phyloP scores from a whole-genome alignment of 2,797 vertebrate genomes.

The Halcyon chelicuti region DNA sequence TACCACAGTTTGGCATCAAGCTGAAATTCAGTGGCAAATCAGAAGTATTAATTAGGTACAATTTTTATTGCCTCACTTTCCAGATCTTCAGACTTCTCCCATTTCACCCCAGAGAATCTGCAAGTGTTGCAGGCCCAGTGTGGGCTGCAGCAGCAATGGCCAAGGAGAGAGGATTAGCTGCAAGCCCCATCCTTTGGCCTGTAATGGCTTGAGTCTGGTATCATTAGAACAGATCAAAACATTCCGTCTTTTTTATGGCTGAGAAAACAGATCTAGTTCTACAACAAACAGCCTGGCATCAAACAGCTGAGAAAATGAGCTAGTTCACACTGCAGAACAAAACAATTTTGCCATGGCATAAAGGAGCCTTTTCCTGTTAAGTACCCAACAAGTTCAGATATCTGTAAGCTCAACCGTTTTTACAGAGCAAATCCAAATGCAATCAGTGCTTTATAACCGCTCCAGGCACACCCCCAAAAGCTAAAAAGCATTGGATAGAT shows the following conservation, averaged over 20 bases:
- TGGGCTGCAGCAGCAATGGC: not conserved
- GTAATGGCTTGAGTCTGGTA: not conserved
- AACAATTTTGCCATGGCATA: not conserved
- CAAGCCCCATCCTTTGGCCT: not conserved
- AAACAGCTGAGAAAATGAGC: constrained; percentile 21
- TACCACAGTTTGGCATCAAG: not conserved
- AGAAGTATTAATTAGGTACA: not conserved
- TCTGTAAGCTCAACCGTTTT: not conserved
- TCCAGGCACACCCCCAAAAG: not conserved
- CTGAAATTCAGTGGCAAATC: not conserved
- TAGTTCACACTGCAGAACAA: not conserved
- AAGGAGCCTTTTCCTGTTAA: not conserved
- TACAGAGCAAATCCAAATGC: not conserved
- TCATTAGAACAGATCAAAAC: not conserved
- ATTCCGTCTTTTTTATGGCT: not conserved
- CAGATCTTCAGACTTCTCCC: not conserved
- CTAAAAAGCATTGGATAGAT: not conserved
- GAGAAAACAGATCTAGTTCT: constrained; percentile 15
- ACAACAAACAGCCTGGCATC: not conserved
- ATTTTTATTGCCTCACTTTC: not conserved
- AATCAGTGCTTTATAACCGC: not conserved
- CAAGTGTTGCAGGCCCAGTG: accelerated
- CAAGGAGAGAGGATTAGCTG: not conserved
- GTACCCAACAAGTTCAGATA: not conserved
- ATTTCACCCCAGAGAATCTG: not conserved